phyloP scores from a whole-genome alignment of 1,140 invertebrate genomes.

The Ceratosolen fusciceps region DNA sequence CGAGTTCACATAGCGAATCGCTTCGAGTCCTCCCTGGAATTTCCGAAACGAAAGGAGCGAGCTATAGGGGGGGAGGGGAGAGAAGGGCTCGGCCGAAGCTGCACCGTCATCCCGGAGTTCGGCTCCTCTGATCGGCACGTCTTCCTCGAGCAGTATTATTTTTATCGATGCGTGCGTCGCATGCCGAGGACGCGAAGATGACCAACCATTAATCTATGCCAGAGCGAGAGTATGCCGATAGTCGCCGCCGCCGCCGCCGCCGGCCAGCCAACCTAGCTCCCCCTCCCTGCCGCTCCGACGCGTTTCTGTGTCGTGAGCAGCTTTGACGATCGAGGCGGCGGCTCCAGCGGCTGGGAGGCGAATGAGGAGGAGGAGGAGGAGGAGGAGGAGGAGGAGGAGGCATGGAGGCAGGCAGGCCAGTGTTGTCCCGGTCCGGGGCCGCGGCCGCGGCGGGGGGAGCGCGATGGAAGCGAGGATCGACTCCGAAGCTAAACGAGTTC shows the following conservation, averaged over 20 bases:
- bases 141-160: conserved; percentile 21
- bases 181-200: conserved; percentile 12
- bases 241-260: too few relatives aligned
- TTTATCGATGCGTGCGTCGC: conserved; percentile 32
- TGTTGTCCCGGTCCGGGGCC: not conserved
- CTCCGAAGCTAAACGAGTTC: conserved; percentile 20
- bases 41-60: conserved; percentile 24
- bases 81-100: not conserved
- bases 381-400: too few relatives aligned
- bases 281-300: too few relatives aligned
- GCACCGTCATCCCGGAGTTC: conserved; percentile 33
- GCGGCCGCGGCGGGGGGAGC: not conserved
- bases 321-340: too few relatives aligned
- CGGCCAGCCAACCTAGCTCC: too few relatives aligned
- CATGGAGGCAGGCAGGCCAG: not conserved
- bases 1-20: not conserved
- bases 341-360: too few relatives aligned
- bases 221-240: not conserved
- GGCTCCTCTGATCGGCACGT: conserved; percentile 25
- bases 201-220: conserved; percentile 47
- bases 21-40: conserved; percentile 35
- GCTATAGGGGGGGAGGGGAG: too few relatives aligned
- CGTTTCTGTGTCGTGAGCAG: too few relatives aligned
- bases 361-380: not conserved
- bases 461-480: conserved; percentile 26